These are phyloP conservation scores for Xanthia togata DNA, from an alignment of 2,888 invertebrate genomes.

Conservation along the genomic window DNA sequence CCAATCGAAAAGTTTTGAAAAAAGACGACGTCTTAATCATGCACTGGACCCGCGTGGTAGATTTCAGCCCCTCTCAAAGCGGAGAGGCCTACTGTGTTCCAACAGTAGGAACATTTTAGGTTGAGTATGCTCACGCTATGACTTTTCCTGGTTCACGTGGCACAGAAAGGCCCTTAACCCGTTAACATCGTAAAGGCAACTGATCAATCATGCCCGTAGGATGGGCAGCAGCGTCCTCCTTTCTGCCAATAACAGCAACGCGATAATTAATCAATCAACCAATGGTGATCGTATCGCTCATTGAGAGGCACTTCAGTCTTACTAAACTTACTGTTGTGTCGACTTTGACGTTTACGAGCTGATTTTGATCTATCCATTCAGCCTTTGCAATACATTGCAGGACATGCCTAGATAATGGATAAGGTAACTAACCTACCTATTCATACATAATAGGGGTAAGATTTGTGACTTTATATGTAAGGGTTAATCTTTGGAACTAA, in stretches of 20 bases:
- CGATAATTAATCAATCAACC: conserved; percentile 21
- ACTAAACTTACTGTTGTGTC: not conserved
- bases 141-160: not conserved
- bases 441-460: no score
- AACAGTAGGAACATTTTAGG: not conserved
- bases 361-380: not conserved
- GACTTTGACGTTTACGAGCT: not conserved
- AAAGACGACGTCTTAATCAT: not conserved
- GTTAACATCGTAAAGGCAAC: not conserved
- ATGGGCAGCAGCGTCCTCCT: not conserved
- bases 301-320: conserved; percentile 1
- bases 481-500: no score
- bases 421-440: no score
- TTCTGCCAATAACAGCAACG: conserved; percentile 15
- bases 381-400: not conserved
- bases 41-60: not conserved
- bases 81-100: not conserved
- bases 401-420: no score
- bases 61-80: not conserved
- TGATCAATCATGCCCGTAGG: conserved; percentile 1
- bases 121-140: not conserved
- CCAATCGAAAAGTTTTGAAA: not conserved
- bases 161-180: not conserved
- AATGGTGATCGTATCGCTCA: conserved; percentile 18
- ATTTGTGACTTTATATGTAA: no score